Percentiles rank a stretch among this genome's conserved stretches.
These are phyloP conservation scores for Gephyroberyx darwinii DNA, from an alignment of 2,797 vertebrate species.

Conservation along the genomic window DNA sequence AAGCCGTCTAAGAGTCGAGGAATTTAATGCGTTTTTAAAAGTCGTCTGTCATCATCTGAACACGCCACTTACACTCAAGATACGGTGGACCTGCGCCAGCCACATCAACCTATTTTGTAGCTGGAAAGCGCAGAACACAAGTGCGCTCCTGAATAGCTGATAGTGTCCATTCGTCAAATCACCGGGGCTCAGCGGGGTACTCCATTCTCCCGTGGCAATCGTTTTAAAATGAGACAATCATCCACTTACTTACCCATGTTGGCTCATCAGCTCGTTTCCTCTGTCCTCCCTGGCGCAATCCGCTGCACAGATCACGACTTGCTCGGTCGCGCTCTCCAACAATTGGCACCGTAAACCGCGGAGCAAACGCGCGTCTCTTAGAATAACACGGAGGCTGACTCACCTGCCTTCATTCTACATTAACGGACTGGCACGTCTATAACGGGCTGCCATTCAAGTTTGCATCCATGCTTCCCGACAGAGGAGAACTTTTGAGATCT, in stretches of 20 bases:
- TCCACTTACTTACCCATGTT: constrained; percentile 75
- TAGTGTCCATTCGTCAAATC: constrained; percentile 10
- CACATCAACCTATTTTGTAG: background rate
- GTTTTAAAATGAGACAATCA: constrained; percentile 13
- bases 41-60: background rate
- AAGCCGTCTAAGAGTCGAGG: constrained; percentile 1
- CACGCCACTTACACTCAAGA: constrained; percentile 24
- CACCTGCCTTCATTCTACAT: constrained; percentile 65
- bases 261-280: constrained; percentile 70
- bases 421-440: constrained; percentile 13
- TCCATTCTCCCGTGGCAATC: background rate
- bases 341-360: constrained; percentile 44
- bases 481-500: constrained; percentile 65
- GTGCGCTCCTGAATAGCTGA: constrained; percentile 33
- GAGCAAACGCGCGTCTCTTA: constrained; percentile 49
- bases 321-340: constrained; percentile 23
- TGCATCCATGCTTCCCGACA: constrained; percentile 61
- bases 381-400: constrained; percentile 57
- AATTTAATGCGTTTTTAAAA: background rate
- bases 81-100: constrained; percentile 34
- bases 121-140: constrained; percentile 8
- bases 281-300: constrained; percentile 66
- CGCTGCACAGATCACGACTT: constrained; percentile 69
- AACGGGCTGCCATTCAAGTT: constrained; percentile 56
- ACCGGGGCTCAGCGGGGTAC: background rate